A percentile compares a stretch with the other conserved stretches of the same genome.
Evolutionary conservation across 2,888 invertebrate genomes (phyloP).

Genomic region (Timandra comae): DNA sequence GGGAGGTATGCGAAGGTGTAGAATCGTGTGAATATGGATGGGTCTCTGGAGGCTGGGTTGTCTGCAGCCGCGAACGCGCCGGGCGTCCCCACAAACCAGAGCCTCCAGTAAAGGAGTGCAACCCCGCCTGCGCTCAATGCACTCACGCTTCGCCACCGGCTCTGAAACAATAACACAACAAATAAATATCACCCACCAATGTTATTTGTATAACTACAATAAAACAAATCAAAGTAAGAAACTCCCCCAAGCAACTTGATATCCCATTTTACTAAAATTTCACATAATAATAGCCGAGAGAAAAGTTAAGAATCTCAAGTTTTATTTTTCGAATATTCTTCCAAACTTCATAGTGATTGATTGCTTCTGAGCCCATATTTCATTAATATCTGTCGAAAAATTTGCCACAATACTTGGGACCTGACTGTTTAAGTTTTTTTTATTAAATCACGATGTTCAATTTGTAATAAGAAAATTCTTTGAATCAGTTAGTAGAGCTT

Average conservation of each 20-base stretch:
- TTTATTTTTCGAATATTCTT: conserved; percentile 44
- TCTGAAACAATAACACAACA: conserved; percentile 77
- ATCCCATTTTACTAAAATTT: conserved; percentile 29
- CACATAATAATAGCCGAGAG: conserved; percentile 30
- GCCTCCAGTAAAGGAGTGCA: conserved; percentile 83
- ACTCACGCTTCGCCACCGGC: conserved; percentile 82
- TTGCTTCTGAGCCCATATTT: conserved; percentile 55
- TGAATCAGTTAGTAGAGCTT: too few relatives aligned
- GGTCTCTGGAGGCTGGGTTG: conserved; percentile 95
- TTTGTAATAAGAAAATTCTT: too few relatives aligned
- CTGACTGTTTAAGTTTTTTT: conserved; percentile 31
- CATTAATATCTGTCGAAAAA: conserved; percentile 68
- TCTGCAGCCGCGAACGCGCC: conserved; percentile 95
- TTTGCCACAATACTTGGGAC: conserved; percentile 43
- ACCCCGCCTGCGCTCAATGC: conserved; percentile 81
- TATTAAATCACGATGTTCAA: too few relatives aligned
- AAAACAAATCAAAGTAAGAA: conserved; percentile 9
- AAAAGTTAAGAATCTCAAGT: conserved; percentile 34
- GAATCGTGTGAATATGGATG: conserved; percentile 86
- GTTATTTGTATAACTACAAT: conserved; percentile 22
- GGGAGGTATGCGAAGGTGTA: conserved; percentile 96
- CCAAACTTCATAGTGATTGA: conserved; percentile 55
- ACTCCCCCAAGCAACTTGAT: conserved; percentile 16
- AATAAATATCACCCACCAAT: conserved; percentile 4
- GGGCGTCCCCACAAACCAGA: conserved; percentile 84